These are phyloP conservation scores for Heliocidaris erythrogramma DNA, from an alignment of 35 echinoderm and acorn worm species.

Conservation along the genomic window DNA sequence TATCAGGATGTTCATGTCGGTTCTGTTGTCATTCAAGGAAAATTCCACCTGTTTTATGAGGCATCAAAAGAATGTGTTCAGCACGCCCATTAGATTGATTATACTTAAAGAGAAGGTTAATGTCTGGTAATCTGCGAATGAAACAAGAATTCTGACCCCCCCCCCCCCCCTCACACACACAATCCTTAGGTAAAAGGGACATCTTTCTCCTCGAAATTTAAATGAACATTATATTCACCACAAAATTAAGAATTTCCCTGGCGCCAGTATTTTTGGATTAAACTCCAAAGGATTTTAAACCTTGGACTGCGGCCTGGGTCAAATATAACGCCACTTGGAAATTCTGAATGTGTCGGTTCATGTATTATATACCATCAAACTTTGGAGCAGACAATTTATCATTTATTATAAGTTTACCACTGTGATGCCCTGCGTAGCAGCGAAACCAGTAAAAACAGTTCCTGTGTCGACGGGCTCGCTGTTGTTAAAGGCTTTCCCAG, in stretches of 20 bases:
- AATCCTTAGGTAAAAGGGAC: background rate
- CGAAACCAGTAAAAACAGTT: constrained; percentile 74
- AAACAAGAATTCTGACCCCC: background rate
- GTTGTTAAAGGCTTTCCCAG: constrained; percentile 53
- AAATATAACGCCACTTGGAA: background rate
- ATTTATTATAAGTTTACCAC: background rate
- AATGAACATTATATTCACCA: background rate
- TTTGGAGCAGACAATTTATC: background rate
- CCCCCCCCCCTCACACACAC: background rate
- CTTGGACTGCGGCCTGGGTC: background rate
- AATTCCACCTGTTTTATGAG: background rate
- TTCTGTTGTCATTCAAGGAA: background rate
- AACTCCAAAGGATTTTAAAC: background rate
- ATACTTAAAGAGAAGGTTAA: background rate
- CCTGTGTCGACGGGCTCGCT: constrained; percentile 38
- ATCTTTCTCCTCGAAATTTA: background rate
- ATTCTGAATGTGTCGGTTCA: background rate
- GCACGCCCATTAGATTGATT: background rate
- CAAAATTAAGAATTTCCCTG: background rate
- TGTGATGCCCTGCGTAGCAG: constrained; percentile 41
- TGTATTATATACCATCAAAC: background rate
- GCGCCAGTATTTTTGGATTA: background rate
- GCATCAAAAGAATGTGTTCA: background rate
- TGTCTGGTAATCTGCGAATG: background rate
- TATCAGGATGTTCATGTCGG: background rate